These are phyloP conservation scores for Pelochelys cantorii DNA, from an alignment of 2,797 vertebrate species.

Conservation along the genomic window DNA sequence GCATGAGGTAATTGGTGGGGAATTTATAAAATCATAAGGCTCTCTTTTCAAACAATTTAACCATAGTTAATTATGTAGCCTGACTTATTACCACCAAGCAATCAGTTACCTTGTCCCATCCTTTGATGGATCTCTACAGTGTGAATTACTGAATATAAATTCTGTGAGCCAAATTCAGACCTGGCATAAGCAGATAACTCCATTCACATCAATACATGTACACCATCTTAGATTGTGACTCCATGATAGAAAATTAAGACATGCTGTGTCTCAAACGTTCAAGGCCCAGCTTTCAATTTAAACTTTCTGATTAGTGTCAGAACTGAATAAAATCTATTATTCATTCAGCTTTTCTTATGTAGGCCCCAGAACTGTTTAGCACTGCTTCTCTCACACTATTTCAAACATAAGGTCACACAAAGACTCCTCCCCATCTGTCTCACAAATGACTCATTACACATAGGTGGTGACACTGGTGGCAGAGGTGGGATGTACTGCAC, in stretches of 20 bases:
- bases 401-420: conserved; percentile 14
- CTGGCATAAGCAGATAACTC: neutral
- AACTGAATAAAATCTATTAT: neutral
- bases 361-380: neutral
- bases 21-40: neutral
- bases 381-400: conserved; percentile 16
- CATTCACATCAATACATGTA: neutral
- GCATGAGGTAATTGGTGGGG: neutral
- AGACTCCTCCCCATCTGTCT: conserved; percentile 20
- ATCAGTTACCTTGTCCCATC: neutral
- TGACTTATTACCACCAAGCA: neutral
- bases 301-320: neutral
- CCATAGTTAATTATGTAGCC: neutral
- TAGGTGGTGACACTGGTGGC: too few species aligned
- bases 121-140: neutral
- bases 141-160: neutral
- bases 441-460: neutral
- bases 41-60: neutral
- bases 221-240: neutral
- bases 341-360: neutral
- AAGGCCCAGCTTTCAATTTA: neutral
- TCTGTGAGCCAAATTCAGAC: neutral
- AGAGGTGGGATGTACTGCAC: too few species aligned
- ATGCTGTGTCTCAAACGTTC: neutral
- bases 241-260: neutral